phyloP scores from a whole-genome alignment of 2,113 vertebrate genomes.

The Cyprinus carpio region DNA sequence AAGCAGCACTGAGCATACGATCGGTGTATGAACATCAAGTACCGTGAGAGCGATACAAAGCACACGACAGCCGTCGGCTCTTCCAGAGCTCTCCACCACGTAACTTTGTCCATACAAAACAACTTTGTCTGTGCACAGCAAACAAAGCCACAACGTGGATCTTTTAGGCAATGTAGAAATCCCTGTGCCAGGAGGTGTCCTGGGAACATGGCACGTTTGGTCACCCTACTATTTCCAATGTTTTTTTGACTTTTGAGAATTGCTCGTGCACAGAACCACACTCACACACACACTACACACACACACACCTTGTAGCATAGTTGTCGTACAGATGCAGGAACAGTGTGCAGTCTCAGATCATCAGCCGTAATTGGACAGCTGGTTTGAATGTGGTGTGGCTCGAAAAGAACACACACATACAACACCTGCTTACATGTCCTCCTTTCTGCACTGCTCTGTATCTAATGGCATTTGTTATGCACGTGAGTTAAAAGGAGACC shows the following conservation, averaged over 20 bases:
- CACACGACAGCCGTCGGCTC: no score
- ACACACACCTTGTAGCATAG: not conserved
- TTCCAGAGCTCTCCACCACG: no score
- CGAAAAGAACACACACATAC: not conserved
- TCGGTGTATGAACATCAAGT: no score
- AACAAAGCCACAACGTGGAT: no score
- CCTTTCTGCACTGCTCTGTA: not conserved
- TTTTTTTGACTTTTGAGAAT: slow-evolving; percentile 9
- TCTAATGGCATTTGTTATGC: slow-evolving; percentile 25
- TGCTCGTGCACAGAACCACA: not conserved
- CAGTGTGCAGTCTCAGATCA: slow-evolving; percentile 16
- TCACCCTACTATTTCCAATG: no score
- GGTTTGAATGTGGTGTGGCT: slow-evolving; percentile 28
- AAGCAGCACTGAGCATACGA: no score
- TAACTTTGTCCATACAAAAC: no score
- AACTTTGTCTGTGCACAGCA: no score
- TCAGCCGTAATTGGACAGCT: slow-evolving; percentile 17
- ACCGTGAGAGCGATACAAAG: no score
- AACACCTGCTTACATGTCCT: slow-evolving; percentile 42
- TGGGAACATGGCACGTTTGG: no score
- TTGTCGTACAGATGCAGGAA: slow-evolving; percentile 5
- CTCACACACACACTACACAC: slow-evolving; percentile 6
- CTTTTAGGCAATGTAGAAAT: no score
- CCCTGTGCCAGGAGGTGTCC: no score
- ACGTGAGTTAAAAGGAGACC: not conserved